Evolutionary conservation across 1,140 invertebrate species (phyloP).

Genomic region (Neelides sp.): DNA sequence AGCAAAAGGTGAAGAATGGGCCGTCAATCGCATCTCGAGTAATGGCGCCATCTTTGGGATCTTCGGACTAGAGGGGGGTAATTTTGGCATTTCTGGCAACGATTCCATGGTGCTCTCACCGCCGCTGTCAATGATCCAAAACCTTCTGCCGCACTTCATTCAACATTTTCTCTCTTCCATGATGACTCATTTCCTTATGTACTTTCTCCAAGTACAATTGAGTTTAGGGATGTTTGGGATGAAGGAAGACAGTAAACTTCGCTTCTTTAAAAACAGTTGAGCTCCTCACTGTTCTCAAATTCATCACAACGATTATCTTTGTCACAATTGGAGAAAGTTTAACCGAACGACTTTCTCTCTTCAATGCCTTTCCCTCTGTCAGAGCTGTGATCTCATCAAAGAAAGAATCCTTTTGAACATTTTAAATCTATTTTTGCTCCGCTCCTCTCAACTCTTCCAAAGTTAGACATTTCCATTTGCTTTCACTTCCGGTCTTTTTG

Average conservation of each 20-base stretch:
- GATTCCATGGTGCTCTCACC: neutral
- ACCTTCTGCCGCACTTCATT: conserved; percentile 16
- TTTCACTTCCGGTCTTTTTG: too few relatives aligned
- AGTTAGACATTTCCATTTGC: too few relatives aligned
- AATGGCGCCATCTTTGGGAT: conserved; percentile 28
- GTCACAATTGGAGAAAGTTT: conserved; percentile 1
- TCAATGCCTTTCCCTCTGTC: neutral
- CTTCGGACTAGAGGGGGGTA: conserved; percentile 3
- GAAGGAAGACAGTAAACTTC: neutral
- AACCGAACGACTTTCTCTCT: neutral
- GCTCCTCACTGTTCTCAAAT: neutral
- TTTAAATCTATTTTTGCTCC: neutral
- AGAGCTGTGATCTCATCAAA: neutral
- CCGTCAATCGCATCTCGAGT: conserved; percentile 11
- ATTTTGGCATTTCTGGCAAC: conserved; percentile 18
- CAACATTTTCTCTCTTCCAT: conserved; percentile 3
- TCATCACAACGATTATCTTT: neutral
- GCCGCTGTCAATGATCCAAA: conserved; percentile 20
- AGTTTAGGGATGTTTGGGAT: neutral
- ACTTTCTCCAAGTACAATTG: neutral
- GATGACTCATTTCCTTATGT: neutral
- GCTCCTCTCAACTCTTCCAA: too few relatives aligned
- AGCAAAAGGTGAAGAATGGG: conserved; percentile 11
- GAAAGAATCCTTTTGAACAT: neutral
- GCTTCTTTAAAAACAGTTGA: neutral